A percentile compares a stretch with the other conserved stretches of the same genome.
These are phyloP conservation scores for Passer montanus DNA, from an alignment of 2,113 vertebrate species.

Conservation along the genomic window DNA sequence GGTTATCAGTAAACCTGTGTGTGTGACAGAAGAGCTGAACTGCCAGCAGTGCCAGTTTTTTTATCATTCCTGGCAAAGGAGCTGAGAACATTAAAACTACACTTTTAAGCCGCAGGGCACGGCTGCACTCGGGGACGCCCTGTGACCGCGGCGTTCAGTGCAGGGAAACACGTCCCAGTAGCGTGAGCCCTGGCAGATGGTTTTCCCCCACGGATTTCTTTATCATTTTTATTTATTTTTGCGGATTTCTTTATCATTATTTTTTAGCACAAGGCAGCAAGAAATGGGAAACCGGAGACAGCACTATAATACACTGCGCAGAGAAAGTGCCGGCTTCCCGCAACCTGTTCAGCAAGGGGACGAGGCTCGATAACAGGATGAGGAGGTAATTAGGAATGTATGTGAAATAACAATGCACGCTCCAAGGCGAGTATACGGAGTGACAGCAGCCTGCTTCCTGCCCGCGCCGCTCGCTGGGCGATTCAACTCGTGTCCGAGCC, in stretches of 20 bases:
- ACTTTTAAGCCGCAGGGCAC: conserved; percentile 21
- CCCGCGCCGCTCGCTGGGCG: not conserved
- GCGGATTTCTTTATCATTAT: not conserved
- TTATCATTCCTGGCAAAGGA: not conserved
- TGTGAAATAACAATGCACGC: not conserved
- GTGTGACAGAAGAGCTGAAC: not conserved
- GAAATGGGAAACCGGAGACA: not conserved
- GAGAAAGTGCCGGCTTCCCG: not conserved
- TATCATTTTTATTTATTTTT: not conserved
- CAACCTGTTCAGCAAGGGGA: not conserved
- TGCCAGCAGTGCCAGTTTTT: not conserved
- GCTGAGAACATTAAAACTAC: conserved; percentile 31
- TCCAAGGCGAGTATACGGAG: accelerated
- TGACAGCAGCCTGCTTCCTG: not conserved
- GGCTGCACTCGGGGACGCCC: not conserved
- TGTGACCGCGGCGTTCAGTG: not conserved
- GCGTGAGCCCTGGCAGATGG: not conserved
- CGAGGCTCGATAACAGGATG: not conserved
- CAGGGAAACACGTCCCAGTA: not conserved
- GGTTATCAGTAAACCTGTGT: accelerated
- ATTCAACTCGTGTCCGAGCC: not conserved
- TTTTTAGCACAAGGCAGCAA: not conserved
- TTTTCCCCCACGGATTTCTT: not conserved
- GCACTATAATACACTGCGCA: not conserved
- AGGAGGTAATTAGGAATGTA: not conserved